Percentiles rank a stretch among this genome's conserved stretches.
These are phyloP conservation scores for Gadopsis bispinosus DNA, from an alignment of 2,797 vertebrate species.

Conservation along the genomic window DNA sequence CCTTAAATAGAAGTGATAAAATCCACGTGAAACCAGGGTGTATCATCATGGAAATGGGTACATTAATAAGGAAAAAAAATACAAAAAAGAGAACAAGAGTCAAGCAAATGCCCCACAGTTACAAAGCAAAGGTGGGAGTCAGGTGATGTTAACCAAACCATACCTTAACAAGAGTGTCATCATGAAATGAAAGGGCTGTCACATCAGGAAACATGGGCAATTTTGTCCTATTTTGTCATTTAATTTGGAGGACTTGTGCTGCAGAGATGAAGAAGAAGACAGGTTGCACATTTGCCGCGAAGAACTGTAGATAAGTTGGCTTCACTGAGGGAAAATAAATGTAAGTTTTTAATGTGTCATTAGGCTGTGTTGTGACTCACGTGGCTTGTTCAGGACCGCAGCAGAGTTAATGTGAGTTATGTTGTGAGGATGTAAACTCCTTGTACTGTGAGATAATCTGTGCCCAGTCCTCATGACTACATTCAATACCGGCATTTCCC, in stretches of 20 bases:
- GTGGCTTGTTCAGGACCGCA: not conserved
- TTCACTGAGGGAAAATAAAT: not conserved
- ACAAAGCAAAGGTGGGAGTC: not conserved
- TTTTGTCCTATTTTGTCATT: not conserved
- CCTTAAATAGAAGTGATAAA: not conserved
- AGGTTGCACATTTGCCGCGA: not conserved
- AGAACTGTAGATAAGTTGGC: not conserved
- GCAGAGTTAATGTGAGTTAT: not conserved
- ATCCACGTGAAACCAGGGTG: not conserved
- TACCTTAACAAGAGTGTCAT: not conserved
- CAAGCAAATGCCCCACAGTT: not conserved
- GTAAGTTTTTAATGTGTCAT: conserved; percentile 8
- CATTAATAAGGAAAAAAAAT: not conserved
- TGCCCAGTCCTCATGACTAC: not conserved
- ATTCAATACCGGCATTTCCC: conserved; percentile 8
- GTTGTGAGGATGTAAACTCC: conserved; percentile 4
- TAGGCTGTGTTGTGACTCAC: not conserved
- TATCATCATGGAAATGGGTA: not conserved
- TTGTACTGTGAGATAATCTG: conserved; percentile 11
- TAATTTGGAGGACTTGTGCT: conserved; percentile 6
- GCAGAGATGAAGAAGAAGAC: not conserved
- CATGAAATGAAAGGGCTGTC: not conserved
- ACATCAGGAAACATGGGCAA: not conserved
- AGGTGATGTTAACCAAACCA: not conserved
- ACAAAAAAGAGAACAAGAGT: not conserved